Conservation (phyloP, 2,113 vertebrate species). For the Pygoscelis adeliae region DNA sequence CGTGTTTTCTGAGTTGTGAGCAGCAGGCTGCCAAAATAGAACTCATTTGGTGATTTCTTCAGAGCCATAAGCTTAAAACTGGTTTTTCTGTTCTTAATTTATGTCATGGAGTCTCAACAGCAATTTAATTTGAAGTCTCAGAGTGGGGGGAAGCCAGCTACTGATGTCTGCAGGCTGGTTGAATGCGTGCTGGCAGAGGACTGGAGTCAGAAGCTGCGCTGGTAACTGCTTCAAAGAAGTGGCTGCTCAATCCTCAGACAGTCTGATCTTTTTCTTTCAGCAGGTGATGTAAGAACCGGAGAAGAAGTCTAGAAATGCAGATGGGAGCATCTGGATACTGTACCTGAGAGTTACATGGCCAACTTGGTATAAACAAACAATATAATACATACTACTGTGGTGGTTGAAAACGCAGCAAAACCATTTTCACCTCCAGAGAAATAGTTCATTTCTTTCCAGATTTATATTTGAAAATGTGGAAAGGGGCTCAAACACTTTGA, state of each 20-base stretch:
- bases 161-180: constrained; percentile 58
- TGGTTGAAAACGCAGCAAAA: background rate
- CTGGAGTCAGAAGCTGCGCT: constrained; percentile 29
- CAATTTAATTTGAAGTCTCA: constrained; percentile 65
- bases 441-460: background rate
- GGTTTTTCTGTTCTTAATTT: constrained; percentile 71
- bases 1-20: constrained; percentile 26
- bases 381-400: background rate
- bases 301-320: background rate
- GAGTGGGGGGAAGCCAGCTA: constrained; percentile 51
- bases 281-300: constrained; percentile 39
- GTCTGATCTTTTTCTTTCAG: background rate
- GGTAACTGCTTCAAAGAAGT: constrained; percentile 53
- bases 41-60: constrained; percentile 55
- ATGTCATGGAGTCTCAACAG: constrained; percentile 60
- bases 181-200: constrained; percentile 40
- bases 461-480: background rate
- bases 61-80: constrained; percentile 59
- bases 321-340: background rate
- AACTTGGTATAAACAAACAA: background rate
- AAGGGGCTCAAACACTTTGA: background rate
- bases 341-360: background rate
- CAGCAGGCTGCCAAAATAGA: constrained; percentile 58
- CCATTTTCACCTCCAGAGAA: background rate
- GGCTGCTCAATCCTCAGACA: background rate